Evolutionary conservation across 2,797 vertebrate genomes (phyloP).

Genomic region (Danio tinwini): DNA sequence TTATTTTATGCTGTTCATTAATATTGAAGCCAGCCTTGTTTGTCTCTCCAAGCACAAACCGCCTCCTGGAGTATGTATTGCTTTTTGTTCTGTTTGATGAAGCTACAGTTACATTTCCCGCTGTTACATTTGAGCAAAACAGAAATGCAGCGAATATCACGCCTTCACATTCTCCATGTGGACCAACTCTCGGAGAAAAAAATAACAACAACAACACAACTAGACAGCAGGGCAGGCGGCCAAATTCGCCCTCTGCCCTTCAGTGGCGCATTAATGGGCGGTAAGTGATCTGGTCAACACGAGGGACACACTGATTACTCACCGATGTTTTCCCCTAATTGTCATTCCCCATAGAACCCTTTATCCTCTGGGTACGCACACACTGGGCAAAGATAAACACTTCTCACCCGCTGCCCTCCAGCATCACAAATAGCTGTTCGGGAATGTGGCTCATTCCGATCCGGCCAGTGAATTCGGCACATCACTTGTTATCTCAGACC

Average conservation of each 20-base stretch:
- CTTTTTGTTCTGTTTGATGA: not conserved
- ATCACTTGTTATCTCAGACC: slow-evolving; percentile 33
- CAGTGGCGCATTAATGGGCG: slow-evolving; percentile 13
- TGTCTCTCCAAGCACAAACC: not conserved
- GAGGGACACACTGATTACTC: slow-evolving; percentile 51
- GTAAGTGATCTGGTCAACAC: slow-evolving; percentile 48
- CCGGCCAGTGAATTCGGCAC: not conserved
- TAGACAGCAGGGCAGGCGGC: slow-evolving; percentile 19
- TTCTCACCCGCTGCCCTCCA: slow-evolving; percentile 38
- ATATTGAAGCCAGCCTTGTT: not conserved
- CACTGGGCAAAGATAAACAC: slow-evolving; percentile 50
- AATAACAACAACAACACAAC: slow-evolving; percentile 19
- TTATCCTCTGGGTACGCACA: slow-evolving; percentile 46
- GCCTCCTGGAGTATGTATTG: not conserved
- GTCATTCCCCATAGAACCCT: slow-evolving; percentile 47
- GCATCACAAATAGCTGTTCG: slow-evolving; percentile 6
- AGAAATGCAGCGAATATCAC: not conserved
- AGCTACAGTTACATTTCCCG: not conserved
- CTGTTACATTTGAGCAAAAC: slow-evolving; percentile 18
- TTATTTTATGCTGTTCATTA: not conserved
- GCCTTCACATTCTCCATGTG: slow-evolving; percentile 1
- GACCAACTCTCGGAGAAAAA: not conserved
- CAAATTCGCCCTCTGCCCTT: slow-evolving; percentile 9
- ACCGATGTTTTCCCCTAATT: slow-evolving; percentile 53
- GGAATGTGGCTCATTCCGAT: slow-evolving; percentile 1